A percentile compares a stretch with the other conserved stretches of the same genome.
Conservation (phyloP, 2,113 vertebrate genomes). For the Dasyprocta punctata region DNA sequence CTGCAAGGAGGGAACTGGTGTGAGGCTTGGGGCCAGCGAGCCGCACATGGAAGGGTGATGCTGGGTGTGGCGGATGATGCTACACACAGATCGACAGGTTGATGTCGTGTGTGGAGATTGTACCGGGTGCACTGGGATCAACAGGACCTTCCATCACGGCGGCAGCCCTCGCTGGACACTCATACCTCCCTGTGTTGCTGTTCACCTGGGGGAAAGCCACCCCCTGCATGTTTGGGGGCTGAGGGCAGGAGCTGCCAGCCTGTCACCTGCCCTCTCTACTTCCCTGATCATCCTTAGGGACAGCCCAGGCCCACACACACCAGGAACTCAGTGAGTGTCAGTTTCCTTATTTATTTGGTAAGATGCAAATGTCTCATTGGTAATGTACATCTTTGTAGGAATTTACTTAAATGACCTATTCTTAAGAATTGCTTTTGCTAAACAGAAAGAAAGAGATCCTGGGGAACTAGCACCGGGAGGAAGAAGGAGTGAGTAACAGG, state of each 20-base stretch:
- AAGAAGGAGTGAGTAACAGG: neutral
- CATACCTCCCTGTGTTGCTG: too few relatives aligned
- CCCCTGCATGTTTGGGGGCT: neutral
- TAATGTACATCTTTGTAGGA: neutral
- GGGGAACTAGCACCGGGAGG: neutral
- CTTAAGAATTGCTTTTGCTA: neutral
- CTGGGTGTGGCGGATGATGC: too few relatives aligned
- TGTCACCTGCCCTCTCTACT: neutral
- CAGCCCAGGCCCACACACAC: neutral
- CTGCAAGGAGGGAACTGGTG: too few relatives aligned
- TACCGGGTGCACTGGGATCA: neutral
- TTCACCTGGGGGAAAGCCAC: too few relatives aligned
- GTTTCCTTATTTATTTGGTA: neutral
- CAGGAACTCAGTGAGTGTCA: neutral
- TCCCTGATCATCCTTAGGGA: neutral
- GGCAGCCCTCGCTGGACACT: neutral
- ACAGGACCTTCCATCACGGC: neutral
- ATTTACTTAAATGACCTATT: neutral
- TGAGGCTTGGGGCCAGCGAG: neutral
- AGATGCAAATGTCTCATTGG: neutral
- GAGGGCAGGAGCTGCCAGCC: neutral
- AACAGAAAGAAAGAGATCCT: neutral
- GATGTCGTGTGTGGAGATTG: neutral
- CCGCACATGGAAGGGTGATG: neutral
- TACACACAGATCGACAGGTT: too few relatives aligned